A percentile compares a stretch with the other conserved stretches of the same genome.
Conservation (phyloP, 2,888 invertebrate species). For the Seira sanloemensis region DNA sequence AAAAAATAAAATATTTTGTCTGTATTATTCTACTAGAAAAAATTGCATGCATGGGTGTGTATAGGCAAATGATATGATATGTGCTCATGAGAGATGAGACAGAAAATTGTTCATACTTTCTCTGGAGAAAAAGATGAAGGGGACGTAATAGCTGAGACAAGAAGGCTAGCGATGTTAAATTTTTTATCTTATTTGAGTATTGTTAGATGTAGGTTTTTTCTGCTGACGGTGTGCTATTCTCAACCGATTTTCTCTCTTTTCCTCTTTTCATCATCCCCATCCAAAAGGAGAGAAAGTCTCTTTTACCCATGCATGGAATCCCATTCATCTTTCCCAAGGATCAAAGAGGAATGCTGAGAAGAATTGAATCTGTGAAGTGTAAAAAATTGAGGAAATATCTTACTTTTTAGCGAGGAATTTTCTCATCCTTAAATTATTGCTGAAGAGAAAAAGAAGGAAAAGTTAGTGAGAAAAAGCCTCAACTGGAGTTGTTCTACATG, state of each 20-base stretch:
- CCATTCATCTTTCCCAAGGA: constrained; percentile 25
- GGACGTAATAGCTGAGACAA: constrained; percentile 22
- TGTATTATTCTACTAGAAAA: constrained; percentile 10
- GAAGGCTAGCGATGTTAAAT: constrained; percentile 49
- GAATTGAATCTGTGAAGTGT: constrained; percentile 51
- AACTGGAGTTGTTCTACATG: constrained; percentile 29
- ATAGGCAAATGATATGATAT: constrained; percentile 1
- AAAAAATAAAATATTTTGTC: too few species aligned
- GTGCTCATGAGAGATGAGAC: constrained; percentile 6
- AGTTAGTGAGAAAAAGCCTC: constrained; percentile 21
- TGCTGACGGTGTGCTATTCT: constrained; percentile 58
- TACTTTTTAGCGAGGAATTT: constrained; percentile 62
- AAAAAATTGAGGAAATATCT: constrained; percentile 65
- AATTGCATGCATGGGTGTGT: background rate
- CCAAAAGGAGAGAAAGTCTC: too few species aligned
- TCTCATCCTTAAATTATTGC: constrained; percentile 59
- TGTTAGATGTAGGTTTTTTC: constrained; percentile 54
- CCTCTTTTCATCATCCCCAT: constrained; percentile 31
- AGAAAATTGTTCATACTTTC: constrained; percentile 2
- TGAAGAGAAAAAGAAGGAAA: constrained; percentile 25
- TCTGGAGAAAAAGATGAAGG: constrained; percentile 10
- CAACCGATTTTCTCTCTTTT: constrained; percentile 47
- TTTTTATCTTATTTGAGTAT: constrained; percentile 60
- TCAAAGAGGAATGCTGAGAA: constrained; percentile 31
- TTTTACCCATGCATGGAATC: constrained; percentile 11